Evolutionary conservation across 2,888 invertebrate species (phyloP).

Genomic region (Aporophyla lueneburgensis): DNA sequence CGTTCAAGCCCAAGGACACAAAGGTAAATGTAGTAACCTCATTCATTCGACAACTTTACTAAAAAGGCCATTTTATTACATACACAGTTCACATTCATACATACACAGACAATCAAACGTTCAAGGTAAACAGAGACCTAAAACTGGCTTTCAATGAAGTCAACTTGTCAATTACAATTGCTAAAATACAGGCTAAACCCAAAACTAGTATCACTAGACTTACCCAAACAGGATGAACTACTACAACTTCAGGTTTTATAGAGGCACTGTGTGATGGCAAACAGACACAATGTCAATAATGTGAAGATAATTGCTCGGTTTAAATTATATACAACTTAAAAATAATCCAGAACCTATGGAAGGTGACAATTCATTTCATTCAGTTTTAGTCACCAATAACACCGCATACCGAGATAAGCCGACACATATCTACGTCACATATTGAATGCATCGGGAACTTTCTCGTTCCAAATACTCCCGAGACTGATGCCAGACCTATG

Average conservation of each 20-base stretch:
- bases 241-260: background rate
- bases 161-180: conserved; percentile 2
- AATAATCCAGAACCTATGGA: background rate
- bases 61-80: background rate
- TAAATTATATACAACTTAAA: background rate
- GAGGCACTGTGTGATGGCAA: background rate
- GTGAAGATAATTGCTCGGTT: background rate
- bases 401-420: background rate
- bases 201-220: background rate
- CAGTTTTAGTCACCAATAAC: background rate
- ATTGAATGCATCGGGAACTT: conserved; percentile 71
- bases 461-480: conserved; percentile 68
- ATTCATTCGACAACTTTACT: conserved; percentile 2
- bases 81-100: background rate
- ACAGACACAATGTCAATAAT: background rate
- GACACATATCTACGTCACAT: conserved; percentile 26
- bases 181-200: background rate
- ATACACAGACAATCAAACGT: background rate
- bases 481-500: conserved; percentile 61
- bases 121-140: conserved; percentile 1
- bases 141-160: background rate
- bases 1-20: background rate
- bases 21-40: background rate
- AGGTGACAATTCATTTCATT: background rate
- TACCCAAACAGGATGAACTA: background rate